A percentile compares a stretch with the other conserved stretches of the same genome.
Conservation (phyloP, 2,797 vertebrate species). For the Varecia variegata region DNA sequence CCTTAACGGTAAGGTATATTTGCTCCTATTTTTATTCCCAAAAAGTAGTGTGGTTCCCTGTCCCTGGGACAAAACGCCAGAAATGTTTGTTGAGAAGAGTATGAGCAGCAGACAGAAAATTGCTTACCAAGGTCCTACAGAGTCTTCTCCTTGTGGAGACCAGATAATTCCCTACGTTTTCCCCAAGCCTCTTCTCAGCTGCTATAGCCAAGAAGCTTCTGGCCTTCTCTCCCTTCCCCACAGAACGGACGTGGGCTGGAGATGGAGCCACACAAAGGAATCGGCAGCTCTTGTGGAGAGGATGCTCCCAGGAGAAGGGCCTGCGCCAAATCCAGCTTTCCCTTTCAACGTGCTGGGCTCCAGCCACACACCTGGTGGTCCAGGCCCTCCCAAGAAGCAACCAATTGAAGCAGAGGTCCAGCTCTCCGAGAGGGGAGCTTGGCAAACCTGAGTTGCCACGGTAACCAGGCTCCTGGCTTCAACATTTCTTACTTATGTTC, state of each 20-base stretch:
- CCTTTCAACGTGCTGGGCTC: constrained; percentile 43
- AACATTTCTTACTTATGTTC: constrained; percentile 58
- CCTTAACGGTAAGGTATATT: not conserved
- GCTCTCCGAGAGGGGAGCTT: constrained; percentile 45
- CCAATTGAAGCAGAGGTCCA: constrained; percentile 43
- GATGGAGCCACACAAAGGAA: constrained; percentile 42
- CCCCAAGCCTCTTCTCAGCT: not conserved
- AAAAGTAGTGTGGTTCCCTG: not conserved
- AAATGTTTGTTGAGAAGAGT: not conserved
- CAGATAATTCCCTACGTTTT: not conserved
- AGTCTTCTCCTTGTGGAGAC: not conserved
- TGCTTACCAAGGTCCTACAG: not conserved
- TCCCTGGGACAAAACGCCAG: not conserved
- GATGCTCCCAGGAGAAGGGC: constrained; percentile 6
- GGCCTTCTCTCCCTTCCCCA: not conserved
- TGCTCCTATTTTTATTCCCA: not conserved
- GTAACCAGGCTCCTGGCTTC: constrained; percentile 50
- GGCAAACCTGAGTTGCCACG: constrained; percentile 57
- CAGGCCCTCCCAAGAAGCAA: not conserved
- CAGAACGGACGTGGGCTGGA: not conserved
- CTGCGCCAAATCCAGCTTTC: constrained; percentile 46
- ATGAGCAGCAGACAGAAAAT: not conserved
- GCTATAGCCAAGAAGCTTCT: constrained; percentile 1
- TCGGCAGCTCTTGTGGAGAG: not conserved
- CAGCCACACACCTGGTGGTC: not conserved